phyloP scores from a whole-genome alignment of 1,140 invertebrate species.

The Dufourea novaeangliae region DNA sequence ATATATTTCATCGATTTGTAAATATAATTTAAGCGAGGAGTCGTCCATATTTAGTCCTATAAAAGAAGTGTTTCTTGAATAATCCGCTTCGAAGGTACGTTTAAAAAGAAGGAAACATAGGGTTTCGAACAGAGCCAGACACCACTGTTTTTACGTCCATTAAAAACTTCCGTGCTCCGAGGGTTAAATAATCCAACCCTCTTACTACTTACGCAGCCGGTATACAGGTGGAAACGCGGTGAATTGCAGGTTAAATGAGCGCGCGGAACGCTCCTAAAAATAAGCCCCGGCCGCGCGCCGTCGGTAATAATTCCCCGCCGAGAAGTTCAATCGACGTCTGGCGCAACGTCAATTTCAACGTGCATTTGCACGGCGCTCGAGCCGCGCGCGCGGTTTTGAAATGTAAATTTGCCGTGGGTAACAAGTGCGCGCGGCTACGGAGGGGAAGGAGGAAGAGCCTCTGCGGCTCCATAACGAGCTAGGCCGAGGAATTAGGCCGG shows the following conservation, averaged over 20 bases:
- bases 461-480: constrained; percentile 45
- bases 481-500: constrained; percentile 41
- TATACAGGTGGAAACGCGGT: not conserved
- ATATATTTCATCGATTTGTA: too few species aligned
- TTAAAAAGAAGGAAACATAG: too few species aligned
- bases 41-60: too few species aligned
- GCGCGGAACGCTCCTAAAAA: not conserved
- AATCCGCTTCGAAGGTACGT: too few species aligned
- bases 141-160: too few species aligned
- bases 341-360: constrained; percentile 30
- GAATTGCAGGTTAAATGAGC: constrained; percentile 21
- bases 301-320: constrained; percentile 11
- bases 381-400: constrained; percentile 42
- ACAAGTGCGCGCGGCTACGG: constrained; percentile 39
- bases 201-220: not conserved
- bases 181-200: too few species aligned
- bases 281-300: not conserved
- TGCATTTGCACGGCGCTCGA: constrained; percentile 20
- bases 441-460: too few species aligned
- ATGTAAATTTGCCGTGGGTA: constrained; percentile 50
- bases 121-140: too few species aligned
- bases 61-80: too few species aligned
- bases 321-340: constrained; percentile 25
- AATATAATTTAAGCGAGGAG: too few species aligned
- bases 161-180: too few species aligned